Base-by-base conservation (phyloP, 2,888 invertebrate species). In the Melinaea menophilus region DNA sequence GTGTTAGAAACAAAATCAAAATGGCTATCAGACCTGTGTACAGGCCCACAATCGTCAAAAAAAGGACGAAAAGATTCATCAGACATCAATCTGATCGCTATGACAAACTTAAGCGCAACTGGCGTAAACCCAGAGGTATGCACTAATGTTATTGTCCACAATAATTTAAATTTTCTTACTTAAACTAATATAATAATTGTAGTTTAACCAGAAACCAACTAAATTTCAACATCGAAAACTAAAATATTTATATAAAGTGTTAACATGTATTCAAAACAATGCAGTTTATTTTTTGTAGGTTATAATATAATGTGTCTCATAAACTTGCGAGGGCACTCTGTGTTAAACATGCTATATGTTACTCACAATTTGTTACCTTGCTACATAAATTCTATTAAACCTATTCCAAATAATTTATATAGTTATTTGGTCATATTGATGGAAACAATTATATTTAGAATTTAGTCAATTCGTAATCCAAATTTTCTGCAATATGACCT, bases 1-100 rank as follows among this genome's bases (percentile, higher is more conserved):
- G 72, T 61, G 64, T 74, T 77, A 84, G 84, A 84, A 82, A 76
- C 74, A 76, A 84, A 86, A 80, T 79, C 85, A 95, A 92, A 91
- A 96, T 96, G 96, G 95, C 97, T 83, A 96, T 97, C 84, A 93
- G 96, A 90, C 97, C 98, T 76, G 95, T 96, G 70, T 96, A 96
- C 82, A 95, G 96, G 86, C 96, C 97, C 45, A 95, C 93, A 81
- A 97, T 98, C 86, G 94, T 98, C 73, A 99, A 99, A 92, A 99
- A 99, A 93, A 94, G 99, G 90, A 97, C 97, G 77, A 99, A 99
- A 93, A 97, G 97, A 91, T 99, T 99, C 91, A 98, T 97, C 80
- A 95, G 99, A 73, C 99, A 99, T 91, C 99, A 99, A 90, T 98
- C 98, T 81, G 99, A 99, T 92, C 94, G 99, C 85, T 99, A 99